Percentiles rank a stretch among this genome's conserved stretches.
Evolutionary conservation across 2,113 vertebrate genomes (phyloP).

Genomic region (Spilogale gracilis): DNA sequence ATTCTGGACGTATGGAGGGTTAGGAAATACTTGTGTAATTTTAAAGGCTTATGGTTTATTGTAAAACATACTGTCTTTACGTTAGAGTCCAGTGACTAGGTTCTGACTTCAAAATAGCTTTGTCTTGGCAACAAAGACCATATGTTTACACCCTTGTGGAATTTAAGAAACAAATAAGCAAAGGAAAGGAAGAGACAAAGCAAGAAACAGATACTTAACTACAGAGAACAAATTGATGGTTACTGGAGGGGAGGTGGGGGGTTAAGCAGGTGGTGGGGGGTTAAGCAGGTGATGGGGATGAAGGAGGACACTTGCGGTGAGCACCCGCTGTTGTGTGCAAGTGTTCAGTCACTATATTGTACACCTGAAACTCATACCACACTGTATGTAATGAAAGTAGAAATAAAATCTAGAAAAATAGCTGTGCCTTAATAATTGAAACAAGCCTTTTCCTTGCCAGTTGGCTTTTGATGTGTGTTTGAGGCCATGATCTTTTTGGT

Average conservation of each 20-base stretch:
- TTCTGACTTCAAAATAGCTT: constrained; percentile 39
- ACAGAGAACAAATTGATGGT: neutral
- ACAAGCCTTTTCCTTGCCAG: neutral
- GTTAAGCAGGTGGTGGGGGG: neutral
- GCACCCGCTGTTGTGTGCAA: neutral
- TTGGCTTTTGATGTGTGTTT: constrained; percentile 36
- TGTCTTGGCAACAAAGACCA: neutral
- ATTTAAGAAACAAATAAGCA: neutral
- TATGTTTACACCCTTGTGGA: neutral
- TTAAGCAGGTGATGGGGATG: neutral
- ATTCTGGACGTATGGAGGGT: neutral
- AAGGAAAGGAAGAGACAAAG: neutral
- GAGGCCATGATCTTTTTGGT: neutral
- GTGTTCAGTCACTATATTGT: neutral
- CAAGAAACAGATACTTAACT: neutral
- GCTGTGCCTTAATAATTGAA: neutral
- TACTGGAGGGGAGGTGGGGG: neutral
- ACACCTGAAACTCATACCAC: neutral
- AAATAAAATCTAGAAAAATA: neutral
- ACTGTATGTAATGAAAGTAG: neutral
- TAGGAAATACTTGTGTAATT: neutral
- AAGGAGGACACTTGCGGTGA: neutral
- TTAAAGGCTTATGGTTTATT: neutral
- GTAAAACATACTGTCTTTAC: neutral
- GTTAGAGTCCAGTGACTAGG: neutral